Base-by-base conservation (phyloP, 2,797 vertebrate genomes). In the Cossypha heuglini region DNA sequence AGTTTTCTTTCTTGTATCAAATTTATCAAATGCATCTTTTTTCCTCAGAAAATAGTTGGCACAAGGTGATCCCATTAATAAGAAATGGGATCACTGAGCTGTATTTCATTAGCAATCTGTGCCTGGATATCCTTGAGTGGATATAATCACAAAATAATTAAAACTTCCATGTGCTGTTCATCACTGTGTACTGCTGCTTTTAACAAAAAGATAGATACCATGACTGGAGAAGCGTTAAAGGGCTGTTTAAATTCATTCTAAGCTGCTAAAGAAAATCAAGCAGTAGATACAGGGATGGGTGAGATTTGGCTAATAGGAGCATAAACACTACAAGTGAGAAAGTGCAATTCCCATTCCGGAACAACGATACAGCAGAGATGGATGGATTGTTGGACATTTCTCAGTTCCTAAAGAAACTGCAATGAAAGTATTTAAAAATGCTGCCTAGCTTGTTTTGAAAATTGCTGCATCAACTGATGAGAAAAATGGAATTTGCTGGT, bases 391-490 rank as follows among this genome's bases (percentile, higher is more conserved):
- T 52, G 80, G 74, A 62, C 74, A 86, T 63, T 89, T 88, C 79
- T 67, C 55, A 69, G 74, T 75, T 71, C 88, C 24, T 1, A 87
- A 26, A 95, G 89, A 92, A 92, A 92, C 37, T 77, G 86, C 95
- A 94, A 68, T 66, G 68, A 48, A 57, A 68, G 52, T 76, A 74
- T 86, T 90, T 37, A 92, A 96, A 97, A 98, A 98, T 97, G 97
- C 86, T 75, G 97, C 75, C 88, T 43, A 78, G 96, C 97, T 97
- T 79, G 97, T 97, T 98, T 88, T 33, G 68, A 80, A 94, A 96
- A 90, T 67, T 67, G 88, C 48, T 92, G 93, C 58, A 94, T 86
- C 88, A 82, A 94, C 90, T 78, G 54, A 68, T 82, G 79, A 81
- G 90, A 90, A 90, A 75, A 95, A 93, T 5, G 48, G 88, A 91